Percentiles rank a stretch among this genome's conserved stretches.
These are phyloP conservation scores for Amphiprion clarkii DNA, from an alignment of 2,797 vertebrate genomes.

Conservation along the genomic window DNA sequence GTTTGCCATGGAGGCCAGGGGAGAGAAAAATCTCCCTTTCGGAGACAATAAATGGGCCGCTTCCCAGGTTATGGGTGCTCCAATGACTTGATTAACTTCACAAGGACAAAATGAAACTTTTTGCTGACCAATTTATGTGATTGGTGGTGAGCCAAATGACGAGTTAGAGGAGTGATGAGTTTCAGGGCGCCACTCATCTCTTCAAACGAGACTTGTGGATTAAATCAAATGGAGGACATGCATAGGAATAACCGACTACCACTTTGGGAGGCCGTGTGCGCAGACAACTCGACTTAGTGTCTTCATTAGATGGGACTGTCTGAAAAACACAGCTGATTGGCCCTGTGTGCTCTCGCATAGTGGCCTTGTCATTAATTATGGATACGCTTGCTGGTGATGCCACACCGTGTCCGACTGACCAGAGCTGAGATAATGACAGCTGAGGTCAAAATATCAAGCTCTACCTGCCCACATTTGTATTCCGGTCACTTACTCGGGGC, in stretches of 20 bases:
- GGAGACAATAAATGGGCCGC: slow-evolving; percentile 65
- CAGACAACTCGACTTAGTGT: slow-evolving; percentile 66
- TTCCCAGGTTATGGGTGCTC: slow-evolving; percentile 63
- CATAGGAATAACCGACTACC: slow-evolving; percentile 71
- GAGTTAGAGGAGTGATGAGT: slow-evolving; percentile 52
- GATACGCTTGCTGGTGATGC: slow-evolving; percentile 64
- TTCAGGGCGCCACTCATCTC: slow-evolving; percentile 65
- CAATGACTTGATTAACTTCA: slow-evolving; percentile 78
- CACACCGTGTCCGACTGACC: slow-evolving; percentile 63
- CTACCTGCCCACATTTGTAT: slow-evolving; percentile 71
- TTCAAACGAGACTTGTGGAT: slow-evolving; percentile 65
- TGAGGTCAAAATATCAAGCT: slow-evolving; percentile 73
- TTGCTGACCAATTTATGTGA: slow-evolving; percentile 74
- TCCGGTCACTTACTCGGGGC: slow-evolving; percentile 61
- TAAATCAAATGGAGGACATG: slow-evolving; percentile 76
- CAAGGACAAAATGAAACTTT: slow-evolving; percentile 81
- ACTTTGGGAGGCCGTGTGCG: slow-evolving; percentile 71
- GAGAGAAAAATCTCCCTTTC: slow-evolving; percentile 69
- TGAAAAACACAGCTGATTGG: slow-evolving; percentile 77
- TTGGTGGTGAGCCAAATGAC: slow-evolving; percentile 63
- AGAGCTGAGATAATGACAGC: slow-evolving; percentile 72
- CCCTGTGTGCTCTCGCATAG: slow-evolving; percentile 71
- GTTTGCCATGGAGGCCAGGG: slow-evolving; percentile 71
- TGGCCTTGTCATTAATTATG: slow-evolving; percentile 75
- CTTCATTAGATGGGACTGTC: slow-evolving; percentile 69